These are phyloP conservation scores for Podabrus alpinus DNA, from an alignment of 2,888 invertebrate species.

Conservation along the genomic window DNA sequence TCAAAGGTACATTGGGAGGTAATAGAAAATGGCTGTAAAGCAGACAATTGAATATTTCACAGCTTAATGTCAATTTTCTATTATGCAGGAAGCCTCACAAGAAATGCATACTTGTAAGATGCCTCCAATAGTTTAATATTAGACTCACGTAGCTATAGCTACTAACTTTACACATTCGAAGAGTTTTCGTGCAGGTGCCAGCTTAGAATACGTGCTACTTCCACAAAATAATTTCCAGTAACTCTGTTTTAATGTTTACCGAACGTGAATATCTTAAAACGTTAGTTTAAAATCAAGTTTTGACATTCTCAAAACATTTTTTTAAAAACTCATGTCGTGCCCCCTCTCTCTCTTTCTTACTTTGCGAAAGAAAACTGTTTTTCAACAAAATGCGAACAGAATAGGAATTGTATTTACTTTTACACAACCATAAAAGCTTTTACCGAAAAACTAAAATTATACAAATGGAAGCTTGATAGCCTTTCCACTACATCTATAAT, in stretches of 20 bases:
- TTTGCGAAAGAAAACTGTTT: neutral
- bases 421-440: neutral
- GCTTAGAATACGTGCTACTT: conserved; percentile 38
- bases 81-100: conserved; percentile 18
- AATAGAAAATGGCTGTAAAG: neutral
- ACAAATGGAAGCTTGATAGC: neutral
- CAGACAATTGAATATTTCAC: conserved; percentile 9
- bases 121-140: conserved; percentile 33
- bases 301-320: neutral
- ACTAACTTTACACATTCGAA: conserved; percentile 43
- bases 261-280: conserved; percentile 35
- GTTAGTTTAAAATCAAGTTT: conserved; percentile 4
- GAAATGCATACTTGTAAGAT: conserved; percentile 19
- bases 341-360: neutral
- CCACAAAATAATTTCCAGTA: conserved; percentile 37
- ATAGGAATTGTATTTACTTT: neutral
- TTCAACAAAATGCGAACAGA: neutral
- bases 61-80: conserved; percentile 17
- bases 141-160: conserved; percentile 39
- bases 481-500: neutral
- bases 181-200: conserved; percentile 37
- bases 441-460: neutral
- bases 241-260: conserved; percentile 41
- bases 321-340: neutral
- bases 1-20: neutral